phyloP scores from a whole-genome alignment of 2,888 invertebrate genomes.

The Lucinisca nassula region DNA sequence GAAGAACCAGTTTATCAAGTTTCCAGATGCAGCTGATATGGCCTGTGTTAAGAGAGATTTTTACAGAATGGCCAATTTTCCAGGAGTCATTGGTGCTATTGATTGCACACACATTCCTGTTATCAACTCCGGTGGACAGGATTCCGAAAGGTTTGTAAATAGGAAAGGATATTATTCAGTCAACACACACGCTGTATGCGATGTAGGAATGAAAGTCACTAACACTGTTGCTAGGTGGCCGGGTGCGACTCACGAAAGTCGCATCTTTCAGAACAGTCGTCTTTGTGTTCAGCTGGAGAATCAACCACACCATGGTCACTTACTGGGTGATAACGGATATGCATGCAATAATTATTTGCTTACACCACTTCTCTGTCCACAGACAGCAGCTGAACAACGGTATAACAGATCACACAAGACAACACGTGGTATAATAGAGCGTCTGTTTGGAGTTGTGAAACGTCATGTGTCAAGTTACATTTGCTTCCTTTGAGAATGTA shows the following conservation, averaged over 20 bases:
- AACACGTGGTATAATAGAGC: constrained; percentile 19
- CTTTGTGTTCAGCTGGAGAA: neutral
- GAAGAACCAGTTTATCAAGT: neutral
- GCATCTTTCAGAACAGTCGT: neutral
- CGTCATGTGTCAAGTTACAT: neutral
- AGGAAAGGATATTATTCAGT: neutral
- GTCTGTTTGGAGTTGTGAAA: neutral
- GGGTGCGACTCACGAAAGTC: neutral
- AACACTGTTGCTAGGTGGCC: neutral
- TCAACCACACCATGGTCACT: neutral
- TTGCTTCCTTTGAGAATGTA: neutral
- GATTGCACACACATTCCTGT: neutral
- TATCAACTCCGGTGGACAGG: neutral
- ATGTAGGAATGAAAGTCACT: neutral
- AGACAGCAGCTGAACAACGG: neutral
- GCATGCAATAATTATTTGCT: neutral
- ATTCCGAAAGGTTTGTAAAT: neutral
- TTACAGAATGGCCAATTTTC: neutral
- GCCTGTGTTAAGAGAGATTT: neutral
- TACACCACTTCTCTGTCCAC: neutral
- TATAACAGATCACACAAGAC: neutral
- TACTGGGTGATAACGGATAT: constrained; percentile 15
- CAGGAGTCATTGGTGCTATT: neutral
- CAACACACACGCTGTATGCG: neutral
- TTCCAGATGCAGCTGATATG: neutral